Base-by-base conservation (phyloP, 1,140 invertebrate species). In the Drosophila busckii region DNA sequence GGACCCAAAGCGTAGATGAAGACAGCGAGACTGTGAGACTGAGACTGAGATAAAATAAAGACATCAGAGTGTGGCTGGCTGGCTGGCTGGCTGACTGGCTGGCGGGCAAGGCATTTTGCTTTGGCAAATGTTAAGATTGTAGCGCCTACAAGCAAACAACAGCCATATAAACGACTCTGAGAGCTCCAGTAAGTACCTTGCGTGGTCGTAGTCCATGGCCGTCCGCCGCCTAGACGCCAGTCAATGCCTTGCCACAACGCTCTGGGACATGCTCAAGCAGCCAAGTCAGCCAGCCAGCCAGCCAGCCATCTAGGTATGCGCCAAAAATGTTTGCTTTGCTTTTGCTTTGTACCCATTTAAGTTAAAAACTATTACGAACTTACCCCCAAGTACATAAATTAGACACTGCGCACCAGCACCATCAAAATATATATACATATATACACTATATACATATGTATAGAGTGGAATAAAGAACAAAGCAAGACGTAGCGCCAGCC, bases 361-460 rank as follows among this genome's bases (percentile, higher is more conserved):
- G 63, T 80, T 78, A 68, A 78, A 78, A 78, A 78, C 75, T 78
- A 78, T 78, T 78, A 71, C 58, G 54, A 66, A 31, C 50, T 69
- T 67, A 31, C 56, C 67, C 61, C 50, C 62, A 53, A 80, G 68
- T 78, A 78, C 73, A 78, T 78, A 78, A 80, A 78, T 78, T 80
- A 75, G 41, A n/a, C 7, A 12, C 16, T 10, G 29, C 20, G 25
- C 49, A 3, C 5, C 10, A 29, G 1, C 10, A 6, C 1, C 4
- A 8, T 26, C n/a, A 4, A 32, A 58, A 26, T 34, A 42, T 23
- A 8, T n/a, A n/a, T n/a, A n/a, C n/a, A n/a, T n/a, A n/a, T n/a
- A n/a, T n/a, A n/a, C n/a, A n/a, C n/a, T n/a, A n/a, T n/a, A n/a
- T n/a, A n/a, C n/a, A n/a, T n/a, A n/a, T n/a, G n/a, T n/a, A n/a